Evolutionary conservation across 2,113 vertebrate genomes (phyloP), one percentile per base, ranked within the genome.

Genomic region (Platichthys stellatus): DNA sequence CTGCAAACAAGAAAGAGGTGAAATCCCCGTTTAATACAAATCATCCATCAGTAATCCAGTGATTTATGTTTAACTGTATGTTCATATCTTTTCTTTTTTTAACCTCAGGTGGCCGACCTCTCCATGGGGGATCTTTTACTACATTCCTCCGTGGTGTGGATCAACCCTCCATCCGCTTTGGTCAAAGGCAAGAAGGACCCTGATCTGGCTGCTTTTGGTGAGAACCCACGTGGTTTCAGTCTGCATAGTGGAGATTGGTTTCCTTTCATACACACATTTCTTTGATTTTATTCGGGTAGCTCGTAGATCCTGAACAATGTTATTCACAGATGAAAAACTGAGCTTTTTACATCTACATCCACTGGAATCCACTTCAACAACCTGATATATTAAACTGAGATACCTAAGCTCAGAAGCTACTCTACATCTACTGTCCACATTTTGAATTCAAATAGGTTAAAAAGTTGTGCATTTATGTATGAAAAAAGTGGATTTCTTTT

Each of bases 51-150:
- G 11, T 13, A 13, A 13, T 43, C 40, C 40, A 43, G 3, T 13
- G 40, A 31, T 58, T 2, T 8, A 0, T 61, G 2, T 54, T 57
- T 72, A 2, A 3, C 2, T 12, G 28, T 40, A 2, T 24, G 5
- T 38, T 51, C 21, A 15, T 43, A 57, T 2, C 0, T 38, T 7
- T 31, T 31, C 58, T 3, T 5, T 24, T 0, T 0, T 74, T 40
- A 35, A 4, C 56, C 85, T 26, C 93, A 99, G 98, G 98, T 99
- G 54, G 96, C 96, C 12, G 98, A 99, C 82, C 95, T 99, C 69
- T 99, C 98, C 0, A 99, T 99, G 98, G 98, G 97, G 0, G 98
- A 99, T 75, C 90, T 99, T 56, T 89, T 99, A 49, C 73, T 99
- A 31, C 97, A 99, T 73, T 95, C 94, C 24, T 96, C 95, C 0